phyloP scores from a whole-genome alignment of 2,113 vertebrate species.

The Hypanus sabinus region DNA sequence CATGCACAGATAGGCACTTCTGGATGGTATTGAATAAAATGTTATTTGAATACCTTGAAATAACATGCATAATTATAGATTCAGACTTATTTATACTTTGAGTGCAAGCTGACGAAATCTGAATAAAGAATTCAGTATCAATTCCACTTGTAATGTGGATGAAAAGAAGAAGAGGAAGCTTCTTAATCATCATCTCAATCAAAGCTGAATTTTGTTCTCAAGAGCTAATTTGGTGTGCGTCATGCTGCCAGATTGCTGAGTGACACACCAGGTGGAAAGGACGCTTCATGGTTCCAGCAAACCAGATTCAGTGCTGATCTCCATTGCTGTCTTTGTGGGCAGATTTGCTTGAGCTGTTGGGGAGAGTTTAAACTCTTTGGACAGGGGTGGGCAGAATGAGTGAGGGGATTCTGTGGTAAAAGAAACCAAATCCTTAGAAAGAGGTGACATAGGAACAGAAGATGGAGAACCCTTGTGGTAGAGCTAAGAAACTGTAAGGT shows the following conservation, averaged over 20 bases:
- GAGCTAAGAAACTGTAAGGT: no score
- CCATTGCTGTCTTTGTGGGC: no score
- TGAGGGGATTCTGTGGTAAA: no score
- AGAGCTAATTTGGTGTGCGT: neutral
- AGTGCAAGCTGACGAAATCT: neutral
- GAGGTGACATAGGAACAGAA: no score
- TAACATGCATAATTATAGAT: neutral
- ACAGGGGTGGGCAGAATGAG: no score
- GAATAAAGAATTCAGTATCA: neutral
- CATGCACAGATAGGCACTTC: neutral
- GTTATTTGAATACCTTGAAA: neutral
- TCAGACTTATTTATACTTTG: neutral
- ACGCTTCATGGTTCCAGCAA: no score
- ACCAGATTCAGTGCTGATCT: no score
- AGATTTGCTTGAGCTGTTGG: no score
- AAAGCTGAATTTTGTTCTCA: neutral
- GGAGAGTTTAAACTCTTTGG: no score
- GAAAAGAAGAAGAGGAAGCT: neutral
- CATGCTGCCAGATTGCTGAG: neutral
- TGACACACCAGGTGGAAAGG: no score
- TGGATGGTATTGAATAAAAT: neutral
- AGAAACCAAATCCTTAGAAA: no score
- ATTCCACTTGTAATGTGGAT: neutral
- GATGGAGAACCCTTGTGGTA: no score
- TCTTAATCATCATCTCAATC: neutral